Conservation (phyloP, 2,113 vertebrate genomes). For the Butorides virescens region DNA sequence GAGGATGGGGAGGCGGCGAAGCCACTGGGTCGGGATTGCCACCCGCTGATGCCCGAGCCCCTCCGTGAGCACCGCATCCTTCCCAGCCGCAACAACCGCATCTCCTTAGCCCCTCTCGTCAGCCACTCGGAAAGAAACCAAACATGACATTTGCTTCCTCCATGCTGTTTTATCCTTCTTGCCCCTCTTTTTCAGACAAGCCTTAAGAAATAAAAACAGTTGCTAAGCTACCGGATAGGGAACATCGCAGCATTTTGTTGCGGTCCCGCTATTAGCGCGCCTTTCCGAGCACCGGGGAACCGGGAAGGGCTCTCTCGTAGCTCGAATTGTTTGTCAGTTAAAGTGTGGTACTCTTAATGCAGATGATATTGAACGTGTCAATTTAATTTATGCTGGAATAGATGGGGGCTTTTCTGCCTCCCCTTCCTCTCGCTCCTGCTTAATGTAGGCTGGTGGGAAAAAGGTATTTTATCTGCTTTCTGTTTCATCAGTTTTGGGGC, state of each 20-base stretch:
- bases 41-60: accelerated
- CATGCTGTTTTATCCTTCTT: conserved; percentile 5
- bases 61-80: not conserved
- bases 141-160: conserved; percentile 38
- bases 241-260: not conserved
- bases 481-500: not conserved
- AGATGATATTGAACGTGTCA: not conserved
- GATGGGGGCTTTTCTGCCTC: not conserved
- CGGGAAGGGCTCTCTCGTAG: not conserved
- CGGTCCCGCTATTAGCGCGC: not conserved
- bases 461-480: not conserved
- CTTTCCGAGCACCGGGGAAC: not conserved
- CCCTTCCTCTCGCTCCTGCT: not conserved
- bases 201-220: conserved; percentile 54
- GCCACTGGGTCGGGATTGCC: not conserved
- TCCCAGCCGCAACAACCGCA: not conserved
- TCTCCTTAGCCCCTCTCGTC: not conserved
- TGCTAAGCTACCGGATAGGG: conserved; percentile 62
- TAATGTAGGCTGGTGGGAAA: not conserved
- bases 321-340: not conserved
- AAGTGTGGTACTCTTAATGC: not conserved
- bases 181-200: conserved; percentile 12
- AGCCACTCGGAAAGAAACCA: not conserved
- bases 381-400: not conserved
- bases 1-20: not conserved